These are phyloP conservation scores for Pachliopta kotzebuea DNA, from an alignment of 2,888 invertebrate species.

Conservation along the genomic window DNA sequence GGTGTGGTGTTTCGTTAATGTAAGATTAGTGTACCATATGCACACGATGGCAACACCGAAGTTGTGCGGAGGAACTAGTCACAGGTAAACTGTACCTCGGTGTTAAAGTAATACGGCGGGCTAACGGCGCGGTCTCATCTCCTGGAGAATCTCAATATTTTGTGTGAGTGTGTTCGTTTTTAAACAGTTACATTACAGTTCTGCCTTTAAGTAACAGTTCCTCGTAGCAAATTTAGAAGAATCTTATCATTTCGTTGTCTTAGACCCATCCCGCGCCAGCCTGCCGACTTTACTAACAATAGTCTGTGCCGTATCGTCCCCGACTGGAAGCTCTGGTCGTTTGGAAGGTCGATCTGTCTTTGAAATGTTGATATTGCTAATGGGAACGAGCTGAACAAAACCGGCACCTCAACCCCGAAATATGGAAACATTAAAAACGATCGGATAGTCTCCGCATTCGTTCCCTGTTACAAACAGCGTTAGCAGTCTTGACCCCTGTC, in stretches of 20 bases:
- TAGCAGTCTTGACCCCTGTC: conserved; percentile 39
- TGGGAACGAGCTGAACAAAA: conserved; percentile 24
- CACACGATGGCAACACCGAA: conserved; percentile 58
- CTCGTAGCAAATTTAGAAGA: conserved; percentile 27
- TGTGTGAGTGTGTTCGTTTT: conserved; percentile 1
- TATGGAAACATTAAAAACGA: no score
- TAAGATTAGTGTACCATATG: conserved; percentile 52
- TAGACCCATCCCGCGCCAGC: conserved; percentile 5
- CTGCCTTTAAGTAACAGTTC: conserved; percentile 28
- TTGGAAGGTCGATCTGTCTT: conserved; percentile 14
- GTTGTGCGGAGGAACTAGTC: conserved; percentile 73
- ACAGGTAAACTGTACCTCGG: conserved; percentile 66
- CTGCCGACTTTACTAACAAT: conserved; percentile 41
- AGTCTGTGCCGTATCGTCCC: conserved; percentile 74
- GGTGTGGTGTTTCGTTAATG: conserved; percentile 77
- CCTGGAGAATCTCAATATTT: conserved; percentile 6
- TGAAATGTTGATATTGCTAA: conserved; percentile 49
- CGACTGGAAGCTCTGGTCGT: conserved; percentile 38
- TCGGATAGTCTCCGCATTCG: neutral
- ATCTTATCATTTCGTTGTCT: conserved; percentile 9
- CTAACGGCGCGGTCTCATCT: no score
- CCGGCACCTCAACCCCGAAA: no score
- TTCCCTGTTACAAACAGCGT: conserved; percentile 24
- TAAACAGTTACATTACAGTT: no score
- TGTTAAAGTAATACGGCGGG: conserved; percentile 31